phyloP scores from a whole-genome alignment of 2,888 invertebrate species.

The Oscheius sp. region DNA sequence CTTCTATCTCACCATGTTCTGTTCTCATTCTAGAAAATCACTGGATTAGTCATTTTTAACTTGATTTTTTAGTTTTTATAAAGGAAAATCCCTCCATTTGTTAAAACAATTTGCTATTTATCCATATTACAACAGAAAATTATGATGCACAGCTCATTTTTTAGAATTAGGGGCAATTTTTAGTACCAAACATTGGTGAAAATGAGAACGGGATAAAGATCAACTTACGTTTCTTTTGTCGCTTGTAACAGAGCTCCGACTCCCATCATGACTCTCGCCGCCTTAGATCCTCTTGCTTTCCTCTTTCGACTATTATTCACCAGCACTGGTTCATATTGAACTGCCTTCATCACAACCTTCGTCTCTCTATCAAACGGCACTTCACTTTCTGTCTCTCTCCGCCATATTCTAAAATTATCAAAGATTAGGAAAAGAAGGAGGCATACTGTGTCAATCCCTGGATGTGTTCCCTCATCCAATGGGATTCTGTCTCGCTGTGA shows the following conservation, averaged over 20 bases:
- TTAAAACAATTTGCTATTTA: too few species aligned
- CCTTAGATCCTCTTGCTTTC: conserved; percentile 22
- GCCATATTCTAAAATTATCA: conserved; percentile 50
- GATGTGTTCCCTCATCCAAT: conserved; percentile 55
- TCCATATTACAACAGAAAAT: too few species aligned
- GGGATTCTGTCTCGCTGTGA: conserved; percentile 39
- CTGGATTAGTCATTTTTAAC: not conserved
- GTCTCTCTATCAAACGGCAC: conserved; percentile 42
- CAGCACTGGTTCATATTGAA: conserved; percentile 42
- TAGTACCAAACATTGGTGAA: too few species aligned
- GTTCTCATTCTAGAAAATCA: conserved; percentile 35
- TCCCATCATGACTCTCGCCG: conserved; percentile 31
- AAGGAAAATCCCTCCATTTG: too few species aligned
- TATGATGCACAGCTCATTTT: too few species aligned
- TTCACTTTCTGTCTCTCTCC: conserved; percentile 49
- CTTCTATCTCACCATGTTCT: conserved; percentile 47
- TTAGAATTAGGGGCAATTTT: too few species aligned
- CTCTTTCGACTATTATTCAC: conserved; percentile 13
- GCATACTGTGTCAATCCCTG: not conserved
- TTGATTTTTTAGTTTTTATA: too few species aligned
- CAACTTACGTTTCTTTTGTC: conserved; percentile 33
- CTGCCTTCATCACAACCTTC: conserved; percentile 52
- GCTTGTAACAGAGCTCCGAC: conserved; percentile 33
- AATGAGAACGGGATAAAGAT: too few species aligned
- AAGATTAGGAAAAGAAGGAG: not conserved